Percentiles rank a stretch among this genome's conserved stretches.
Conservation (phyloP, 2,888 invertebrate species). For the Drosophila emarginata region DNA sequence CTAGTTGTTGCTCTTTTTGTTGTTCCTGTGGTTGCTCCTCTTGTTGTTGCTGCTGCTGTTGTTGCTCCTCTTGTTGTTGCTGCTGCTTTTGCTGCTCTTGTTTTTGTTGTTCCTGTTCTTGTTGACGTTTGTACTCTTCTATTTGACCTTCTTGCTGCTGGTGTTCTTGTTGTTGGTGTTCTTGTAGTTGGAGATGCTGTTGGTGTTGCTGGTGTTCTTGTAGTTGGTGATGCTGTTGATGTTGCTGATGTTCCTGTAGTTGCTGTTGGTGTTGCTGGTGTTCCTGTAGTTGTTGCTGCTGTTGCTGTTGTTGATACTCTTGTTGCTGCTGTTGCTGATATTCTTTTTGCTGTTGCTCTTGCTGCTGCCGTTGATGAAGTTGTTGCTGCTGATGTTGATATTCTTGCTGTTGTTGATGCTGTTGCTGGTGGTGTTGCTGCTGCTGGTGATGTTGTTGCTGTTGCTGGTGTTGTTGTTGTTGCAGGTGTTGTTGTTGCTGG, state of each 20-base stretch:
- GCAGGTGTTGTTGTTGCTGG: slow-evolving; percentile 32
- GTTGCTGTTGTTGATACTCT: background rate
- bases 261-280: background rate
- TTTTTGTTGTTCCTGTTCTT: background rate
- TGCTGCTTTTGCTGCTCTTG: background rate
- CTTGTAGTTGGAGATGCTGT: too few species aligned
- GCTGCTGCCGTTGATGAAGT: background rate
- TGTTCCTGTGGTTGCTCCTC: too few species aligned
- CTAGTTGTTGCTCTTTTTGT: slow-evolving; percentile 10
- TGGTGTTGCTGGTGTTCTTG: too few species aligned
- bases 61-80: slow-evolving; percentile 14
- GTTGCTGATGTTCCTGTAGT: background rate
- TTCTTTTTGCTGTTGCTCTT: background rate
- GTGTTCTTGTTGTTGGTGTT: background rate
- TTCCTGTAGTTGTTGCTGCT: background rate
- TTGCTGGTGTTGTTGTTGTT: slow-evolving; percentile 28
- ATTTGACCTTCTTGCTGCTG: background rate
- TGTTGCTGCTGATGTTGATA: background rate
- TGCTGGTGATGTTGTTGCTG: slow-evolving; percentile 19
- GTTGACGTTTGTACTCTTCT: background rate
- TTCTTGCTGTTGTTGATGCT: background rate
- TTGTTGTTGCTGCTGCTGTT: slow-evolving; percentile 25
- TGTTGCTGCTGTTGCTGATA: background rate
- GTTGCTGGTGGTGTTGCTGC: background rate
- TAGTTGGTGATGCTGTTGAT: too few species aligned